Conservation (phyloP, 2,113 vertebrate genomes). For the Dicrurus megarhynchus region DNA sequence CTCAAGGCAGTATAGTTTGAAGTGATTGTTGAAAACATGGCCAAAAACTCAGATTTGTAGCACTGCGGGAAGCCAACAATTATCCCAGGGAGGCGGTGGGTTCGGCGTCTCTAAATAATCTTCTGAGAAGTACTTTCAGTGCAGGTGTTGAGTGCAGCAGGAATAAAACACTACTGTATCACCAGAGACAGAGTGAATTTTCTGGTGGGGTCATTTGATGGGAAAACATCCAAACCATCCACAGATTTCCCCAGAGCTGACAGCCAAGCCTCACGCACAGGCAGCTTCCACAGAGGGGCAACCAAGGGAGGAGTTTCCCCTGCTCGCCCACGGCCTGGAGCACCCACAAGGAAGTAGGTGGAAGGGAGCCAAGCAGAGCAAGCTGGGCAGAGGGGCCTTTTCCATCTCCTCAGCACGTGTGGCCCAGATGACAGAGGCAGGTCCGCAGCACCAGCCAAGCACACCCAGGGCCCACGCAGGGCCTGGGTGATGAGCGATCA, state of each 20-base stretch:
- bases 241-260: not conserved
- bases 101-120: not conserved
- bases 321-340: not conserved
- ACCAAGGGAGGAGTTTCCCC: not conserved
- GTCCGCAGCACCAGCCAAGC: not conserved
- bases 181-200: not conserved
- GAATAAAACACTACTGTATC: not conserved
- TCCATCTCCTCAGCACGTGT: not conserved
- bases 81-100: not conserved
- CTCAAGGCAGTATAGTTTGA: not conserved
- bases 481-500: fast-evolving
- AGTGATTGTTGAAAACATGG: not conserved
- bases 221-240: not conserved
- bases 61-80: not conserved
- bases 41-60: not conserved
- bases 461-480: not conserved
- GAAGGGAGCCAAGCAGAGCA: not conserved
- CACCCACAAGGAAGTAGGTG: not conserved
- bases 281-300: not conserved
- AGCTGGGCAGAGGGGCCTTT: not conserved
- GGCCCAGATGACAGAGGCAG: not conserved
- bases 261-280: fast-evolving
- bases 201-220: not conserved
- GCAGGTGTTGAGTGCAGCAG: not conserved
- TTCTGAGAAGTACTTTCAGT: not conserved